phyloP scores from a whole-genome alignment of 2,888 invertebrate species.

The Stenoptilia bipunctidactyla region DNA sequence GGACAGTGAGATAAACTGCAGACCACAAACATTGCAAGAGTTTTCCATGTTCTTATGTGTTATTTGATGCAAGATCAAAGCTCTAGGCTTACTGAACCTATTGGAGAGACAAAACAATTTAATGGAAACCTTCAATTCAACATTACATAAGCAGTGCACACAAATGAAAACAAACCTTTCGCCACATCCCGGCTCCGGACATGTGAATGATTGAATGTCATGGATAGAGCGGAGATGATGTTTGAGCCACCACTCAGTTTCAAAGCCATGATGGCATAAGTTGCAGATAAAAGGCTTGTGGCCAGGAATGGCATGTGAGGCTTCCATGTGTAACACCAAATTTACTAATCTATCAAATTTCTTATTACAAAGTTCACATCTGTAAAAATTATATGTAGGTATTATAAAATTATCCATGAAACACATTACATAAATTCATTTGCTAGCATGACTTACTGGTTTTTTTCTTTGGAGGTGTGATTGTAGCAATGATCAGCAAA shows the following conservation, averaged over 20 bases:
- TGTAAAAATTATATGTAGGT: slow-evolving; percentile 2
- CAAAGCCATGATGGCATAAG: not conserved
- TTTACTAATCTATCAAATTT: not conserved
- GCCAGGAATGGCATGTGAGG: not conserved
- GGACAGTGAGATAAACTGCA: slow-evolving; percentile 32
- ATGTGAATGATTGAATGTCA: not conserved
- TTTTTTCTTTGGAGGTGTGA: slow-evolving; percentile 28
- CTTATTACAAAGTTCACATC: slow-evolving; percentile 6
- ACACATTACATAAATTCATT: not conserved
- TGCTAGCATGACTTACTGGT: not conserved
- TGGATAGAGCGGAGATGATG: not conserved
- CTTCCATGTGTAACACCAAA: not conserved
- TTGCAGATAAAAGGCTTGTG: not conserved
- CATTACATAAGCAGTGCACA: too few species aligned
- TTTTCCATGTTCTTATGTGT: slow-evolving; percentile 26
- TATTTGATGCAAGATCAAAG: slow-evolving; percentile 36
- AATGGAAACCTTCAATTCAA: not conserved
- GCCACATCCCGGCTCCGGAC: not conserved
- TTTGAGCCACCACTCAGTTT: not conserved
- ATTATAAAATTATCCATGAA: not conserved
- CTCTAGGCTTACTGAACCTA: slow-evolving; percentile 39
- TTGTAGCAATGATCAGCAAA: slow-evolving; percentile 70
- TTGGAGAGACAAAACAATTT: too few species aligned
- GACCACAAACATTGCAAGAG: slow-evolving; percentile 45
- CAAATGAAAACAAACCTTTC: not conserved